Conservation (phyloP, 2,888 invertebrate species). For the Diploptera punctata region DNA sequence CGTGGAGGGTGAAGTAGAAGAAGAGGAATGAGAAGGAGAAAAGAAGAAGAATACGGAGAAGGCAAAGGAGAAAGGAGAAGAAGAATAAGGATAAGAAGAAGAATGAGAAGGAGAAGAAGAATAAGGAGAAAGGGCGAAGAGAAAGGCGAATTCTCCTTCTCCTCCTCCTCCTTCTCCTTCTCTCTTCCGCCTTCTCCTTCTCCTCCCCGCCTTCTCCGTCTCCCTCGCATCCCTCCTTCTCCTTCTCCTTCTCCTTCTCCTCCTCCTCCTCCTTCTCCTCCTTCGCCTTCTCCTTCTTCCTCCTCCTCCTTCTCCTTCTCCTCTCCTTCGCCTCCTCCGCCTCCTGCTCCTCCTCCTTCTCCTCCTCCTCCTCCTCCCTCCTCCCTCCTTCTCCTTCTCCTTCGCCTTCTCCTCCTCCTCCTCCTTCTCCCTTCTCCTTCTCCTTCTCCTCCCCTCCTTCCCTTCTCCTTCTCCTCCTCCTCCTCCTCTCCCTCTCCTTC, state of each 20-base stretch:
- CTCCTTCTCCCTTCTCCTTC: not conserved
- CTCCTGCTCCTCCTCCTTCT: not conserved
- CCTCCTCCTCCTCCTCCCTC: not conserved
- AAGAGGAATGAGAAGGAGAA: too few species aligned
- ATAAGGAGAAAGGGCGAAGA: not conserved
- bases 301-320: not conserved
- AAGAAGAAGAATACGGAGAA: too few species aligned
- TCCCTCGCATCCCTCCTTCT: not conserved
- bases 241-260: constrained; percentile 9
- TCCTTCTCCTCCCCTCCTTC: not conserved
- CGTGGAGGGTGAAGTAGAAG: too few species aligned
- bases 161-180: not conserved
- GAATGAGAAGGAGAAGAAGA: not conserved
- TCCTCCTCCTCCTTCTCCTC: constrained; percentile 13
- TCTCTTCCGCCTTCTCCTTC: not conserved
- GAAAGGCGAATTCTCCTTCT: not conserved
- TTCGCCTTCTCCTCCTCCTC: not conserved
- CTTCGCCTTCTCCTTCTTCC: too few species aligned
- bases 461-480: not conserved
- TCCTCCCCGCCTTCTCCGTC: not conserved
- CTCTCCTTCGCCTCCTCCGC: not conserved
- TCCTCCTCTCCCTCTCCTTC: not conserved
- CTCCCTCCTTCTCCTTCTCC: not conserved
- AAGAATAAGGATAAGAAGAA: too few species aligned
- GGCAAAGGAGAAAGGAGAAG: too few species aligned